Evolutionary conservation across 2,888 invertebrate genomes (phyloP).

Genomic region (Stenotaenia linearis): DNA sequence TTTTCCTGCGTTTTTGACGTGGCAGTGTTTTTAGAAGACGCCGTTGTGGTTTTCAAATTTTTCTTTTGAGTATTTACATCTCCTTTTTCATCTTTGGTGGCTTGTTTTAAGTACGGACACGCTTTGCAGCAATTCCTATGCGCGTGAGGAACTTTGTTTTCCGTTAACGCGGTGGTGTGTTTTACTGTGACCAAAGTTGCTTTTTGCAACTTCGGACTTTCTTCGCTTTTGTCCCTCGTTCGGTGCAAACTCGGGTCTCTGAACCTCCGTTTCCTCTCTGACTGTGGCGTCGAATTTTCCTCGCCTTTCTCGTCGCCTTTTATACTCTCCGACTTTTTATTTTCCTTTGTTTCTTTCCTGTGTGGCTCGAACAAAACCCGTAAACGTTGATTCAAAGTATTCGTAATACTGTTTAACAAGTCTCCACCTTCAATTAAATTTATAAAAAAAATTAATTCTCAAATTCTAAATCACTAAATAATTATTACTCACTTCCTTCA

Average conservation of each 20-base stretch:
- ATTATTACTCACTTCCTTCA: slow-evolving; percentile 29
- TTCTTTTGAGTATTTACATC: not conserved
- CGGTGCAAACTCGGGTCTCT: slow-evolving; percentile 55
- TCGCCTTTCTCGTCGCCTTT: not conserved
- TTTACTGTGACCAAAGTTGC: not conserved
- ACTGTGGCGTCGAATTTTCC: not conserved
- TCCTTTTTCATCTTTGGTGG: not conserved
- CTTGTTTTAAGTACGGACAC: not conserved
- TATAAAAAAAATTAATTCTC: not conserved
- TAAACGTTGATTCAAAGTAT: slow-evolving; percentile 68
- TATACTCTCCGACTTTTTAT: not conserved
- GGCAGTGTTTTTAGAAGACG: not conserved
- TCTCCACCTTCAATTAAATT: slow-evolving; percentile 61
- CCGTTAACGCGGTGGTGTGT: slow-evolving; percentile 33
- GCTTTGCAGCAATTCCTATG: not conserved
- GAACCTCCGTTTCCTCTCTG: slow-evolving; percentile 35
- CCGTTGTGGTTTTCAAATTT: not conserved
- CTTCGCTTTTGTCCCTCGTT: slow-evolving; percentile 38
- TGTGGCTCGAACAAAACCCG: not conserved
- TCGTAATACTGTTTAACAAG: slow-evolving; percentile 74
- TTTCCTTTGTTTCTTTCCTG: slow-evolving; percentile 28
- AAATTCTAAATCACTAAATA: not conserved
- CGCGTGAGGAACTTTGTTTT: not conserved
- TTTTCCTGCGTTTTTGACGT: not conserved
- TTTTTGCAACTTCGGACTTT: not conserved